phyloP scores from a whole-genome alignment of 1,140 invertebrate genomes.

The Luehdorfia chinensis region DNA sequence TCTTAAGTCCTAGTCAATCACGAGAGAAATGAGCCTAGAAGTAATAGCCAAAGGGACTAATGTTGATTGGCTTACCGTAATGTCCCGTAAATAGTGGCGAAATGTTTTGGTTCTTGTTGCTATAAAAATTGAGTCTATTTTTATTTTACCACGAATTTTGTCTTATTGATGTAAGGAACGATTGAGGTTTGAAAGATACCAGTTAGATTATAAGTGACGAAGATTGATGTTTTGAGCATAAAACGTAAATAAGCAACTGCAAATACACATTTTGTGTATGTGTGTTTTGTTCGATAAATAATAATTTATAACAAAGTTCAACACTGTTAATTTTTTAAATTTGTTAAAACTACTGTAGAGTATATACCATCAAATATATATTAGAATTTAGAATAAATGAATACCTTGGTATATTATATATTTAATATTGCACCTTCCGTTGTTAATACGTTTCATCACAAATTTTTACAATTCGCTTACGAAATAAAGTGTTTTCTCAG shows the following conservation, averaged over 20 bases:
- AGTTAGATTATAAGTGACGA: slow-evolving; percentile 33
- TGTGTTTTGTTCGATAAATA: too few species aligned
- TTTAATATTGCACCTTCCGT: too few species aligned
- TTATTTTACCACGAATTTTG: slow-evolving; percentile 3
- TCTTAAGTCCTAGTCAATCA: slow-evolving; percentile 62
- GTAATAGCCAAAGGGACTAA: slow-evolving; percentile 54
- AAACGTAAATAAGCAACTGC: too few species aligned
- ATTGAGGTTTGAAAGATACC: slow-evolving; percentile 16
- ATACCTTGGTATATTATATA: too few species aligned
- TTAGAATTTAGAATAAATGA: too few species aligned
- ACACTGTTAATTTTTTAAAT: too few species aligned
- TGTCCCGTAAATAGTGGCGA: slow-evolving; percentile 1
- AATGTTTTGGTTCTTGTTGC: slow-evolving; percentile 18
- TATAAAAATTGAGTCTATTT: slow-evolving; percentile 20
- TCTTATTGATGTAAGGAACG: slow-evolving; percentile 1
- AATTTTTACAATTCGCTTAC: slow-evolving; percentile 33
- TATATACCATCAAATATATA: too few species aligned
- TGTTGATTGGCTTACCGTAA: slow-evolving; percentile 54
- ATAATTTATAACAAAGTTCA: too few species aligned
- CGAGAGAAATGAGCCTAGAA: slow-evolving; percentile 64
- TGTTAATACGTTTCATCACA: too few species aligned
- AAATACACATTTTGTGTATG: too few species aligned
- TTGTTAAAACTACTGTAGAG: too few species aligned
- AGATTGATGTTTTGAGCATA: slow-evolving; percentile 36
- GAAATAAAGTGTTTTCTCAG: slow-evolving; percentile 66